Conservation (phyloP, 2,888 invertebrate genomes). For the Tipula unca region DNA sequence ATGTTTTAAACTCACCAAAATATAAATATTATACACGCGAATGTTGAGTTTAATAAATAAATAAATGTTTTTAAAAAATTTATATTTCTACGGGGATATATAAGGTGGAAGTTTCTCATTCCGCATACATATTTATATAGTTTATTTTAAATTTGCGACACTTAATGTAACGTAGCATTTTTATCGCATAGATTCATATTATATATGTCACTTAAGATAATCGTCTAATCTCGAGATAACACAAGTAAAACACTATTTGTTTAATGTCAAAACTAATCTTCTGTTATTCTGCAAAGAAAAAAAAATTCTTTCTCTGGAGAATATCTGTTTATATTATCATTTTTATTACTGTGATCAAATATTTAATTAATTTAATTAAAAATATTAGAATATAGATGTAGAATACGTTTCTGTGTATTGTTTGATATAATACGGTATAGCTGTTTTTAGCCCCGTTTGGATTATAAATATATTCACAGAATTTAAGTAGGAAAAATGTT, state of each 20-base stretch:
- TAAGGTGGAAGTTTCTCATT: too few species aligned
- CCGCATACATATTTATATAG: too few species aligned
- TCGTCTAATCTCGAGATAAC: neutral
- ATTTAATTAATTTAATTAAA: neutral
- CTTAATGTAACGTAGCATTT: too few species aligned
- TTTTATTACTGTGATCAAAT: neutral
- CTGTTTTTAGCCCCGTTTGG: neutral
- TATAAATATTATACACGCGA: too few species aligned
- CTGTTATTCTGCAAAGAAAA: neutral
- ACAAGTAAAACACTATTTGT: neutral
- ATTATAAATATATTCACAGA: neutral
- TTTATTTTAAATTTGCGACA: too few species aligned
- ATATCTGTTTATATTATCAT: neutral
- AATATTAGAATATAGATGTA: neutral
- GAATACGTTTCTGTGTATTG: neutral
- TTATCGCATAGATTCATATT: neutral
- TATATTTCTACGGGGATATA: too few species aligned
- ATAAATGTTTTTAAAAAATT: too few species aligned
- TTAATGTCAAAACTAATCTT: neutral
- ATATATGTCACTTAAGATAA: neutral
- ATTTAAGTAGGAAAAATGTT: neutral
- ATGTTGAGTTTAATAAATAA: too few species aligned
- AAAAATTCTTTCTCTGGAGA: neutral
- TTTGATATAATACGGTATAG: neutral
- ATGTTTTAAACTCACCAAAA: too few species aligned